Conservation (phyloP, 2,797 vertebrate genomes). For the Glyptemys insculpta region DNA sequence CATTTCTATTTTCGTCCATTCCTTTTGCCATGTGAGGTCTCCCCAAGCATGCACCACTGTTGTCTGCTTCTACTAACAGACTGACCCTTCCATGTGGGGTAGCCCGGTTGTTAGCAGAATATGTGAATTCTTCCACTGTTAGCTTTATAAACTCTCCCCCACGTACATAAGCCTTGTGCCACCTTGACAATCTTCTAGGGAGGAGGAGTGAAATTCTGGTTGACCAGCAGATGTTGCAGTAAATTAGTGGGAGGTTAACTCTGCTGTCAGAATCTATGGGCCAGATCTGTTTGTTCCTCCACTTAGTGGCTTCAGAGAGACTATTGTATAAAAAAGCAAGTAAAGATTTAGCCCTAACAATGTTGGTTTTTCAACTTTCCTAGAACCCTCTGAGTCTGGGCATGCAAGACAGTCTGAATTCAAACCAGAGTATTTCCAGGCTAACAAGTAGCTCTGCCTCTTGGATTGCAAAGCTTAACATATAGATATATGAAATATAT, state of each 20-base stretch:
- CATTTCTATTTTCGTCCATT: constrained; percentile 46
- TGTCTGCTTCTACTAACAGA: neutral
- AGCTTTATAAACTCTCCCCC: constrained; percentile 2
- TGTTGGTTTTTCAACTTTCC: neutral
- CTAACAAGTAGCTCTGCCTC: neutral
- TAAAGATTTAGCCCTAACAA: neutral
- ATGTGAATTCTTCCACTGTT: neutral
- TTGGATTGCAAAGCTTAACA: neutral
- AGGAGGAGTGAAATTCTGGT: constrained; percentile 42
- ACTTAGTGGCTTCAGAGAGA: neutral
- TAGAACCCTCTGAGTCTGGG: neutral
- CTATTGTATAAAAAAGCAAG: neutral
- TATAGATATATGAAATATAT: too few species aligned
- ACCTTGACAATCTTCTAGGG: neutral
- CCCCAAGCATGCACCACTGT: constrained; percentile 23
- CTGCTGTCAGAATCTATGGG: neutral
- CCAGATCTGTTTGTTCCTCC: constrained; percentile 4
- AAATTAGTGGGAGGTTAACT: constrained; percentile 50
- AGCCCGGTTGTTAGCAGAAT: constrained; percentile 13
- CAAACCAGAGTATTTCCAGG: neutral
- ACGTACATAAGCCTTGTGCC: neutral
- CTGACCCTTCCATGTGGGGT: constrained; percentile 29
- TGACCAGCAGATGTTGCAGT: constrained; percentile 66
- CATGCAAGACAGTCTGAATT: neutral
- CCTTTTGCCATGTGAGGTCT: constrained; percentile 48